Base-by-base conservation (phyloP, 2,888 invertebrate genomes). In the Colletes collaris region DNA sequence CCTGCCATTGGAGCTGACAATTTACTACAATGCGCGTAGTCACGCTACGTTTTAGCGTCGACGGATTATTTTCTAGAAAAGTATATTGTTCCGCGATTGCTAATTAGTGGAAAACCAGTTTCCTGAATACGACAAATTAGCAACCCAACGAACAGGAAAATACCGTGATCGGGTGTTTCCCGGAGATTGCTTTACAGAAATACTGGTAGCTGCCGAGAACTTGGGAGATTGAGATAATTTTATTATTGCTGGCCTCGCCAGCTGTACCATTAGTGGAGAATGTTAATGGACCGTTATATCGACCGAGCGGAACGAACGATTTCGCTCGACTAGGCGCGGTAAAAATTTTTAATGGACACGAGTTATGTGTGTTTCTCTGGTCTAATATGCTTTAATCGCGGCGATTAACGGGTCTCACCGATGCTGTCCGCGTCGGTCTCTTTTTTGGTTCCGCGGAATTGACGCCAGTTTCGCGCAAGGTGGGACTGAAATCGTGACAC, bases 171-270 rank as follows among this genome's bases (percentile, higher is more conserved):
- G 27, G 73, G 59, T 62, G 64, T 76, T 76, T 76, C 77, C 46
- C 56, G 77, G 71, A 53, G 66, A 70, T 71, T 64, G 70, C 62
- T 55, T 55, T 50, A 60, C 58, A 68, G 67, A 73, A 81, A 77
- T 81, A 74, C 82, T 70, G 72, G 78, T 82, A 78, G 77, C 82
- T 37, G 71, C 56, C 53, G 74, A 74, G 82, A 81, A 81, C 73
- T 77, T 75, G 58, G 71, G 62, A 78, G 82, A 86, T 85, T 85
- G 86, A 85, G 84, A 85, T 85, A 84, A 85, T 85, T 85, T 85
- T 86, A 83, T 85, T 86, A 85, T 79, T 77, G 69, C 65, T 27
- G 53, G 63, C 82, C 58, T 65, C 67, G 59, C 50, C 49, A 55
- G 77, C 69, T 72, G 58, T 68, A 65, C 84, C 86, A 84, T 85